Evolutionary conservation across 2,113 vertebrate genomes (phyloP), one percentile per base, ranked within the genome.

Genomic region (Dryoscopus gambensis): DNA sequence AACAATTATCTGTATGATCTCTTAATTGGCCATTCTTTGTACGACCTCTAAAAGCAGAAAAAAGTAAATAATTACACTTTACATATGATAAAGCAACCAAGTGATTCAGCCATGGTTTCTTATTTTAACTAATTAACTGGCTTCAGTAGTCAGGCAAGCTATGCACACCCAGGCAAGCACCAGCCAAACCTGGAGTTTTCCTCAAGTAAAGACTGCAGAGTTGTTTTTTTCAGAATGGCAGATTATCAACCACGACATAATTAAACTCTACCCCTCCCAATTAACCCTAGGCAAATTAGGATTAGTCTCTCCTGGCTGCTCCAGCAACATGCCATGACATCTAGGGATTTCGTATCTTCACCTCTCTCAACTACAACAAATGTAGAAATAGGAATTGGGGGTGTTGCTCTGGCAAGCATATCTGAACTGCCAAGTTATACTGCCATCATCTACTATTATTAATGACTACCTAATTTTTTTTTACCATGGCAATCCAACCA

Each of bases 221-320:
- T 15, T 89, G 68, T 50, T 79, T 59, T 90, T 67, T 95, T 93
- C 83, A 96, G 64, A 90, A 89, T 37, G 62, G 83, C 50, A 90
- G 83, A 96, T 94, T 93, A 96, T 90, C 92, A 96, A 27, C 40
- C 60, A 93, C 40, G 44, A 79, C 2, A 3, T 84, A 94, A 97
- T 95, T 93, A 89, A 95, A 89, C 27, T 33, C 80, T 90, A 93
- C 74, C 77, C 81, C 92, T 96, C 84, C 92, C 93, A 95, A 86
- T 59, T 81, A 94, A 96, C 82, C 90, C 68, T 39, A 95, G 91
- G 93, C 87, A 95, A 95, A 92, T 87, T 56, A 78, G 62, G 56
- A 77, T 92, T 78, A 86, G 55, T 86, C 16, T 87, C 70, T 96
- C 69, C 60, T 86, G 86, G 64, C 71, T 92, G 79, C 89, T 90